Evolutionary conservation across 2,888 invertebrate genomes (phyloP).

Genomic region (Brassicogethes aeneus): DNA sequence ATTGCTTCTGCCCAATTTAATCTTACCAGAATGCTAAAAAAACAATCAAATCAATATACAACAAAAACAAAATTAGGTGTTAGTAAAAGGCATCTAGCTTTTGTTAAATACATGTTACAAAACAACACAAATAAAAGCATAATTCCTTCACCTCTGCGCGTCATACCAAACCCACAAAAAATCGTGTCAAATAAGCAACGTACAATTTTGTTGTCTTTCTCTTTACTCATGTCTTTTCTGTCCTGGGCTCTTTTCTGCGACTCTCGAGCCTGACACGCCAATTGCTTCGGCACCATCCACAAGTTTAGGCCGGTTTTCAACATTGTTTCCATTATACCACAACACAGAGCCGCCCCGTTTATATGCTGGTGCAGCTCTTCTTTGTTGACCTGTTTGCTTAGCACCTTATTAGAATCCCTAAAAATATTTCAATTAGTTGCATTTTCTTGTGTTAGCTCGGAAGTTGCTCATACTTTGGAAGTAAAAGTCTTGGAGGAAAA

Average conservation of each 20-base stretch:
- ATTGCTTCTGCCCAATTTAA: slow-evolving; percentile 35
- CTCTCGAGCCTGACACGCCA: slow-evolving; percentile 54
- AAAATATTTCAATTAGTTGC: slow-evolving; percentile 9
- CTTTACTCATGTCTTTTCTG: slow-evolving; percentile 30
- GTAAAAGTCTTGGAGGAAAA: slow-evolving; percentile 57
- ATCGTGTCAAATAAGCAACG: slow-evolving; percentile 24
- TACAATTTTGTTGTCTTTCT: slow-evolving; percentile 33
- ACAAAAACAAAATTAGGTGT: too few species aligned
- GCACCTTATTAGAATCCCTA: slow-evolving; percentile 25
- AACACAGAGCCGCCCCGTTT: slow-evolving; percentile 80
- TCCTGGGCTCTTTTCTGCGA: slow-evolving; percentile 32
- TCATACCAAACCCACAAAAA: slow-evolving; percentile 24
- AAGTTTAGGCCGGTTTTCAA: slow-evolving; percentile 69
- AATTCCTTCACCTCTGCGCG: too few species aligned
- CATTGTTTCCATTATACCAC: slow-evolving; percentile 74
- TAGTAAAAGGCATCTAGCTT: too few species aligned
- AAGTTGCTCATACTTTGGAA: slow-evolving; percentile 26
- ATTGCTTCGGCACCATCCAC: slow-evolving; percentile 69
- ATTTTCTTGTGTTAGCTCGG: background rate
- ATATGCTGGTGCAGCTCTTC: slow-evolving; percentile 48
- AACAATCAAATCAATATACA: slow-evolving; percentile 7
- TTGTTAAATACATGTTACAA: too few species aligned
- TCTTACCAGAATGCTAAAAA: slow-evolving; percentile 29
- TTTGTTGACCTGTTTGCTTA: slow-evolving; percentile 26
- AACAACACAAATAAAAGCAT: too few species aligned